Evolutionary conservation across 2,888 invertebrate genomes (phyloP), one percentile per base, ranked within the genome.

Genomic region (Tineola bisselliella): DNA sequence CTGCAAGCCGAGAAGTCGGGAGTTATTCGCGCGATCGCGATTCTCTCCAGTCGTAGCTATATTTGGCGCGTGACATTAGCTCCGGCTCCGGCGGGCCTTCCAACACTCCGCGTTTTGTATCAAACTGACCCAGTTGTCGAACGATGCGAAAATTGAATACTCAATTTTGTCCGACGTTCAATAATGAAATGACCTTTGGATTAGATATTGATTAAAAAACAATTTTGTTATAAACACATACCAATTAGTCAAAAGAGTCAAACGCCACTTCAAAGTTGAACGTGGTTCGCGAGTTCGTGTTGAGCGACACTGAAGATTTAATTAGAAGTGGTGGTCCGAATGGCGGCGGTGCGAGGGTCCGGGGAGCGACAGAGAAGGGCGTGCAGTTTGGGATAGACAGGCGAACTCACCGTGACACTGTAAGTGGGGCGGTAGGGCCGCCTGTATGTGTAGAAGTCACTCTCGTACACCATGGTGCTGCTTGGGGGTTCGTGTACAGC

Each of bases 391-490:
- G 71, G 54, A 18, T 74, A 67, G 69, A 66, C 48, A 56, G 48
- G 48, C n/a, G 30, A 84, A 90, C 94, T 91, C 89, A 94, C 93
- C 92, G 94, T 93, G 81, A 92, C 90, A 79, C 91, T 91, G 88
- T 93, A 93, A 75, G 92, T 91, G 17, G 62, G 92, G 84, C 93
- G 88, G 82, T 92, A 89, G 68, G 94, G 93, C 88, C 95, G 92
- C 88, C 95, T 92, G 84, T 93, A 93, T 75, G 95, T 94, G 87
- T 94, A 94, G 88, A 94, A 95, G 89, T 95, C 95, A 90, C 93
- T 93, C 89, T 94, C 94, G 92, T 95, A 95, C 88, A 95, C 95
- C 95, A 95, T 95, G 86, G 88, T 90, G 79, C 77, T 83, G 80
- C 73, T 79, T 63, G 63, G 65, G 63, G 77, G 72, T 33, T 31